These are phyloP conservation scores for Montipora sp. DNA, from an alignment of 64 coral and sea anemone genomes.

Conservation along the genomic window DNA sequence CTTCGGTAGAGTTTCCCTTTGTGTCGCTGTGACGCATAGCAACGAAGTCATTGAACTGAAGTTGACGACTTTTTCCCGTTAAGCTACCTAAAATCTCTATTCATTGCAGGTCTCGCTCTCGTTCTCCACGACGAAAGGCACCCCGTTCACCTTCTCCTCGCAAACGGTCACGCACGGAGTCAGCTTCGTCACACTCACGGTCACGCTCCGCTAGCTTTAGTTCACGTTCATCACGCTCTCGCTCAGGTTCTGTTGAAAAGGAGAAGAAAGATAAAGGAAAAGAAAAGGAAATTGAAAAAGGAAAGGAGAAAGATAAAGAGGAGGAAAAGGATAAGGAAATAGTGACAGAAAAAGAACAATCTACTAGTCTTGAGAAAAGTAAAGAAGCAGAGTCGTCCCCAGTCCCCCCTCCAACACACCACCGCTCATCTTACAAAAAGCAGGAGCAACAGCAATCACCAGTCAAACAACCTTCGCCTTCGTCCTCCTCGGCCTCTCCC, in stretches of 20 bases:
- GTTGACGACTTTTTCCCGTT: too few species aligned
- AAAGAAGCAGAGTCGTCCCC: slow-evolving; percentile 34
- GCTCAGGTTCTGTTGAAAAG: slow-evolving; percentile 52
- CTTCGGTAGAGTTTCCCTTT: too few species aligned
- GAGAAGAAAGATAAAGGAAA: slow-evolving; percentile 46
- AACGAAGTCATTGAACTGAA: too few species aligned
- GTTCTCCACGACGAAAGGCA: slow-evolving; percentile 71
- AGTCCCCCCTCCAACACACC: slow-evolving; percentile 84
- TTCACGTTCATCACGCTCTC: slow-evolving; percentile 57
- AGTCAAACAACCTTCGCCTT: slow-evolving; percentile 71
- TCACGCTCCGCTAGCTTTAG: slow-evolving; percentile 69
- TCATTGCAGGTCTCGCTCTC: slow-evolving; percentile 61
- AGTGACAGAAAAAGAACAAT: slow-evolving; percentile 6
- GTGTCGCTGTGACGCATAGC: too few species aligned
- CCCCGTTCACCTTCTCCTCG: slow-evolving; percentile 66
- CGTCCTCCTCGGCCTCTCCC: slow-evolving; percentile 59
- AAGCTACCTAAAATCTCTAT: not conserved
- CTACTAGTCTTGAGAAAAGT: not conserved
- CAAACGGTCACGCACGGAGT: slow-evolving; percentile 33
- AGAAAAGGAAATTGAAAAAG: slow-evolving; percentile 46
- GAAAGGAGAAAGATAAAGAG: slow-evolving; percentile 31
- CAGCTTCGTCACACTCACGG: slow-evolving; percentile 73
- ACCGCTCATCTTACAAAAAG: slow-evolving; percentile 89
- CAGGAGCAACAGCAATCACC: slow-evolving; percentile 71
- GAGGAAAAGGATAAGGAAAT: not conserved